phyloP scores from a whole-genome alignment of 2,797 vertebrate genomes.

The Channa striata region DNA sequence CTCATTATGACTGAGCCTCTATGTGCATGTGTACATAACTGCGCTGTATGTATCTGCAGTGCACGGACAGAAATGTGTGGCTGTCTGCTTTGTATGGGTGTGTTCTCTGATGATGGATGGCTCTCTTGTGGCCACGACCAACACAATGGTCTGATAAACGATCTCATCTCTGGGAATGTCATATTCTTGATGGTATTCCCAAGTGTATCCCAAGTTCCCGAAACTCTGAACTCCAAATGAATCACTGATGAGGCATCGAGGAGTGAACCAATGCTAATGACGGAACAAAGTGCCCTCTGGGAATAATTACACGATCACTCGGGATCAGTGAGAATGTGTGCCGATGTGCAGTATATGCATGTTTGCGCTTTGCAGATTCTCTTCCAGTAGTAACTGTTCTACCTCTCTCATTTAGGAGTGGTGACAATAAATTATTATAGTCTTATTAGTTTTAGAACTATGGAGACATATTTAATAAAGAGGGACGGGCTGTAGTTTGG shows the following conservation, averaged over 20 bases:
- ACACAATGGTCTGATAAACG: slow-evolving; percentile 76
- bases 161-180: slow-evolving; percentile 66
- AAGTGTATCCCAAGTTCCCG: slow-evolving; percentile 38
- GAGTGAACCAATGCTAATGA: slow-evolving; percentile 61
- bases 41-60: slow-evolving; percentile 5
- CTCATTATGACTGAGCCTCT: slow-evolving; percentile 4
- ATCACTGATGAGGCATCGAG: slow-evolving; percentile 57
- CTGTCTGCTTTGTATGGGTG: slow-evolving; percentile 26
- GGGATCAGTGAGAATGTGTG: slow-evolving; percentile 13
- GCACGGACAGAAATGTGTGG: slow-evolving; percentile 19
- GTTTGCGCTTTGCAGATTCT: slow-evolving; percentile 6
- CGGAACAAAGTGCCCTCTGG: slow-evolving; percentile 25
- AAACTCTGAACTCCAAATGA: slow-evolving; percentile 56
- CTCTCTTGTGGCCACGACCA: slow-evolving; percentile 62
- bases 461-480: neutral
- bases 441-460: neutral
- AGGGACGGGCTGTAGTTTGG: neutral
- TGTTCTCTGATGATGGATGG: slow-evolving; percentile 70
- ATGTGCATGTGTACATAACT: slow-evolving; percentile 21
- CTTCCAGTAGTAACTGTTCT: neutral
- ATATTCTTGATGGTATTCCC: slow-evolving; percentile 62
- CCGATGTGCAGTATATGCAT: slow-evolving; percentile 9
- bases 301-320: slow-evolving; percentile 45
- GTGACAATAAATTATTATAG: neutral
- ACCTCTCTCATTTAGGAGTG: neutral